Evolutionary conservation across 2,888 invertebrate species (phyloP).

Genomic region (Nudaria mundana): DNA sequence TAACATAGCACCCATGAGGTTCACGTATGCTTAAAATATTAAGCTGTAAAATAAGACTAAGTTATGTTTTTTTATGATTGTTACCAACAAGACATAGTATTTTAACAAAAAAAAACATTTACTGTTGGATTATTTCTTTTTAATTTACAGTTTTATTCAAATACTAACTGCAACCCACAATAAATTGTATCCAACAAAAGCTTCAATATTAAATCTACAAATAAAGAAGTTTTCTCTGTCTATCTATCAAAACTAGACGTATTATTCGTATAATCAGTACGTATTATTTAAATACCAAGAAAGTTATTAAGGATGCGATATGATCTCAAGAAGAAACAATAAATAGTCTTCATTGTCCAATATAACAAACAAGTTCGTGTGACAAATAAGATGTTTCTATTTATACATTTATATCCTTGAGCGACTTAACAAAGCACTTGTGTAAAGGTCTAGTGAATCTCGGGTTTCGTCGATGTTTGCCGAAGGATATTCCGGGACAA

Average conservation of each 20-base stretch:
- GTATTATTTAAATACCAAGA: constrained; percentile 24
- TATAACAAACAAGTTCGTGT: constrained; percentile 26
- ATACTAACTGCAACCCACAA: no score
- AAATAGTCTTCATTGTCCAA: constrained; percentile 40
- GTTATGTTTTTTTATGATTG: no score
- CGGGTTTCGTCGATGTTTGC: constrained; percentile 74
- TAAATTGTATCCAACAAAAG: background rate
- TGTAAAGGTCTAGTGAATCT: constrained; percentile 75
- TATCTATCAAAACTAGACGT: constrained; percentile 24
- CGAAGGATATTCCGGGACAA: constrained; percentile 76
- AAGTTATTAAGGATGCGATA: constrained; percentile 27
- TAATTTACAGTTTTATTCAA: no score
- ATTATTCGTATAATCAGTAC: no score
- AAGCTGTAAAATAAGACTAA: no score
- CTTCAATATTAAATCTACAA: background rate
- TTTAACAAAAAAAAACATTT: no score
- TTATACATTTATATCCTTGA: constrained; percentile 62
- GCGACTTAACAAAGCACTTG: constrained; percentile 66
- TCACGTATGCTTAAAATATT: no score
- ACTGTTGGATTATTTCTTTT: no score
- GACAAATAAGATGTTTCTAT: constrained; percentile 50
- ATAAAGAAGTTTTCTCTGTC: constrained; percentile 18
- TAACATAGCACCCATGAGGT: no score
- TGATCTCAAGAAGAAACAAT: constrained; percentile 43
- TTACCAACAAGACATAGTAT: no score